Conservation (phyloP, 2,888 invertebrate species). For the Conomelus anceps region DNA sequence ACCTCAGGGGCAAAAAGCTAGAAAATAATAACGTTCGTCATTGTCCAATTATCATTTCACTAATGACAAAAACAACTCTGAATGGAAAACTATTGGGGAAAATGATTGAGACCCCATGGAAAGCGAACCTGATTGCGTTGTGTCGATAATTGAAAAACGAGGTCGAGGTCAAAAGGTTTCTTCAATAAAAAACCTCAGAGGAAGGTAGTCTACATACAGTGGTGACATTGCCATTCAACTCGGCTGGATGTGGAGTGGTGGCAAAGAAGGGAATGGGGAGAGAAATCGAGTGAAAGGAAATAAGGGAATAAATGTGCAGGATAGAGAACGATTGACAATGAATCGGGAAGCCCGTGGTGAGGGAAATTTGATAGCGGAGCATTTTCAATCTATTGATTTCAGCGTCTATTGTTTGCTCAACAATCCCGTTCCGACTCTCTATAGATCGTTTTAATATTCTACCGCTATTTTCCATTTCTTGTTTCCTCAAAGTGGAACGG, state of each 20-base stretch:
- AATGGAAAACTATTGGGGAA: background rate
- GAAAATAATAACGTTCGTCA: background rate
- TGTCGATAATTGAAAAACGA: background rate
- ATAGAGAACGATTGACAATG: background rate
- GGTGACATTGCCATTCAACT: background rate
- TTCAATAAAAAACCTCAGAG: background rate
- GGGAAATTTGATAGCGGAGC: background rate
- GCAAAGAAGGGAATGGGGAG: background rate
- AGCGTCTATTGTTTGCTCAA: background rate
- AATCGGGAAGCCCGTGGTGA: background rate
- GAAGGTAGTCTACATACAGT: background rate
- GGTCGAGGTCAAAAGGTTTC: background rate
- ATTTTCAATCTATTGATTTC: background rate
- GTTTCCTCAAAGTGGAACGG: background rate
- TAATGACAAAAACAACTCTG: background rate
- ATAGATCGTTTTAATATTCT: background rate
- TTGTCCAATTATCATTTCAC: background rate
- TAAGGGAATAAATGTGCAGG: background rate
- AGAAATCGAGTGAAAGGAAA: background rate
- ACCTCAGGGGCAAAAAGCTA: background rate
- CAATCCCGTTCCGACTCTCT: background rate
- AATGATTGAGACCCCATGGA: background rate
- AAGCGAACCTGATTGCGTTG: background rate
- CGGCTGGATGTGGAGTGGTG: background rate
- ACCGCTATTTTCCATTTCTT: background rate